Conservation (phyloP, 2,113 vertebrate genomes). For the Castor canadensis region DNA sequence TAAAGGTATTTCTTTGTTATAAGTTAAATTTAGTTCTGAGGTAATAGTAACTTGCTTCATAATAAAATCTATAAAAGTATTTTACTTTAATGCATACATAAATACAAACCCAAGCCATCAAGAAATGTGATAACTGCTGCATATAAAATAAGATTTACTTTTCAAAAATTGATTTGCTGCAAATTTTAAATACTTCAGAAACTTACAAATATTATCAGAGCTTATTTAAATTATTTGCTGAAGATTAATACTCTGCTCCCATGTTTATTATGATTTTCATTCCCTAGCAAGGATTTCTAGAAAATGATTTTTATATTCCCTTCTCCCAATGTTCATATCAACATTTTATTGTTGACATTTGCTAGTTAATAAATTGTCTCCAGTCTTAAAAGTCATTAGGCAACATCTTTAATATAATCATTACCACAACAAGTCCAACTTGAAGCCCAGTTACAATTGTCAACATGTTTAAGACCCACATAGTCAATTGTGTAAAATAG, state of each 20-base stretch:
- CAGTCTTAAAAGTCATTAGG: not conserved
- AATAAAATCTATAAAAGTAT: constrained; percentile 82
- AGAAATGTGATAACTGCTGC: constrained; percentile 23
- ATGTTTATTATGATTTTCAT: not conserved
- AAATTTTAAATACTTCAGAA: constrained; percentile 59
- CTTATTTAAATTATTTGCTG: constrained; percentile 35
- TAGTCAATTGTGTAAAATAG: not conserved
- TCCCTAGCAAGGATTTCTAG: not conserved
- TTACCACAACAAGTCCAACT: not conserved
- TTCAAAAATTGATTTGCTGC: not conserved
- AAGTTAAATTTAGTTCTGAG: constrained; percentile 75
- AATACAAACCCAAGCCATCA: not conserved
- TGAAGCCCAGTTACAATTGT: not conserved
- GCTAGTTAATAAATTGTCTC: constrained; percentile 6
- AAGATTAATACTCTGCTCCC: not conserved
- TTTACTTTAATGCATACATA: constrained; percentile 61
- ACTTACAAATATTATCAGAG: constrained; percentile 52
- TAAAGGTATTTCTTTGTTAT: constrained; percentile 70
- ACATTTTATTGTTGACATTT: constrained; percentile 4
- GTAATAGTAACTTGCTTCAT: constrained; percentile 77
- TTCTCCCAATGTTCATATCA: not conserved
- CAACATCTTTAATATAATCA: not conserved
- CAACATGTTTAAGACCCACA: not conserved
- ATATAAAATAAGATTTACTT: constrained; percentile 51
- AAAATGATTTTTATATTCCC: constrained; percentile 1